Evolutionary conservation across 2,888 invertebrate species (phyloP).

Genomic region (Fissipunctia ypsillon): DNA sequence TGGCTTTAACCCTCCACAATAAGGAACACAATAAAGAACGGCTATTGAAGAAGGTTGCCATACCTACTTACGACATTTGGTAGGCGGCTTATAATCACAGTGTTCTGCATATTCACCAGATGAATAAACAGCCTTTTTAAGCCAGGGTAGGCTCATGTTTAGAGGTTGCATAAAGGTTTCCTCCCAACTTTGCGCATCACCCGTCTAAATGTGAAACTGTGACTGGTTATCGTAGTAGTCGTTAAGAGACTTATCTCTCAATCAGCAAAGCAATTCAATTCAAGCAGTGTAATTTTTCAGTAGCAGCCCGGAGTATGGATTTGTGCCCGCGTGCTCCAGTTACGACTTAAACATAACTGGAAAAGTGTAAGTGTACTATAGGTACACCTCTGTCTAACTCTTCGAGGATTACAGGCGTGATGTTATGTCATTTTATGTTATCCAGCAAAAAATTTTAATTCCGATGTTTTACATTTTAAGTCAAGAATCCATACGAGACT

Average conservation of each 20-base stretch:
- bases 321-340: too few relatives aligned
- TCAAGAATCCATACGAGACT: too few relatives aligned
- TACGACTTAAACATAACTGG: background rate
- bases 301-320: background rate
- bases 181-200: background rate
- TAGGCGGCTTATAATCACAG: constrained; percentile 18
- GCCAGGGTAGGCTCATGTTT: background rate
- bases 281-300: background rate
- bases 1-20: background rate
- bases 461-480: background rate
- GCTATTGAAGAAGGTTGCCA: too few relatives aligned
- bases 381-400: too few relatives aligned
- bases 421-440: background rate
- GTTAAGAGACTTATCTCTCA: too few relatives aligned
- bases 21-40: too few relatives aligned
- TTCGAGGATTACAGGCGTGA: background rate
- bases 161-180: background rate
- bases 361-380: background rate
- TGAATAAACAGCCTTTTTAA: background rate
- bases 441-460: background rate
- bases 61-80: constrained; percentile 25
- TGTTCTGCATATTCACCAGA: background rate
- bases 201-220: background rate
- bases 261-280: background rate
- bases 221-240: too few relatives aligned